Evolutionary conservation across 2,113 vertebrate species (phyloP).

Genomic region (Burhinus bistriatus): DNA sequence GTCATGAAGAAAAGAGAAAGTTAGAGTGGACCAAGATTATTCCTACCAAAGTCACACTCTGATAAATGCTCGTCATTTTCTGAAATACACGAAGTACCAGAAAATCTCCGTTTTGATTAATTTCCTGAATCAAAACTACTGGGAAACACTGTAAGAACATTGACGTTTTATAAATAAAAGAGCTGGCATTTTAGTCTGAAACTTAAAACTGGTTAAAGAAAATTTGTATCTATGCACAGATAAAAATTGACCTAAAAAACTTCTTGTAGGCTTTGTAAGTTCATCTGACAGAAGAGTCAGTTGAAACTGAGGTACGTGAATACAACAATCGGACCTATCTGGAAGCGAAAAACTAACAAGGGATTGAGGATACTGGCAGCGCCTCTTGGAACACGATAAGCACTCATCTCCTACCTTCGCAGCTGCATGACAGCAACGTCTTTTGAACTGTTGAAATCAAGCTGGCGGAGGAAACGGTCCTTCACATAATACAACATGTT

Average conservation of each 20-base stretch:
- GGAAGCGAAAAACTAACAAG: not conserved
- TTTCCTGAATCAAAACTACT: not conserved
- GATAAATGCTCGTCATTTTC: accelerated
- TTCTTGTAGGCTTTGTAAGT: not conserved
- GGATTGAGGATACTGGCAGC: not conserved
- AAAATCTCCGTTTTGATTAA: not conserved
- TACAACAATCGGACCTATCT: accelerated
- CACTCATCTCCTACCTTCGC: constrained; percentile 75
- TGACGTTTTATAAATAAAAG: not conserved
- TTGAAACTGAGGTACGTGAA: not conserved
- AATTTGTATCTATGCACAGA: accelerated
- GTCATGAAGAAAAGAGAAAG: not conserved
- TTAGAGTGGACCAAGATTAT: not conserved
- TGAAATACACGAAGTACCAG: accelerated
- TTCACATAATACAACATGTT: constrained; percentile 93
- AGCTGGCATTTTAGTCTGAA: not conserved
- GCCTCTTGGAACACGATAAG: accelerated
- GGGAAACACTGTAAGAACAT: not conserved
- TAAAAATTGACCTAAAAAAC: not conserved
- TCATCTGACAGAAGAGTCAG: not conserved
- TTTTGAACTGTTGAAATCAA: constrained; percentile 96
- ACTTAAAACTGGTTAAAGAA: not conserved
- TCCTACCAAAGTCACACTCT: not conserved
- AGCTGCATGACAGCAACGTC: constrained; percentile 97
- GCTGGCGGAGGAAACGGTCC: constrained; percentile 91